phyloP scores from a whole-genome alignment of 2,797 vertebrate genomes.

The Malurus splendens region DNA sequence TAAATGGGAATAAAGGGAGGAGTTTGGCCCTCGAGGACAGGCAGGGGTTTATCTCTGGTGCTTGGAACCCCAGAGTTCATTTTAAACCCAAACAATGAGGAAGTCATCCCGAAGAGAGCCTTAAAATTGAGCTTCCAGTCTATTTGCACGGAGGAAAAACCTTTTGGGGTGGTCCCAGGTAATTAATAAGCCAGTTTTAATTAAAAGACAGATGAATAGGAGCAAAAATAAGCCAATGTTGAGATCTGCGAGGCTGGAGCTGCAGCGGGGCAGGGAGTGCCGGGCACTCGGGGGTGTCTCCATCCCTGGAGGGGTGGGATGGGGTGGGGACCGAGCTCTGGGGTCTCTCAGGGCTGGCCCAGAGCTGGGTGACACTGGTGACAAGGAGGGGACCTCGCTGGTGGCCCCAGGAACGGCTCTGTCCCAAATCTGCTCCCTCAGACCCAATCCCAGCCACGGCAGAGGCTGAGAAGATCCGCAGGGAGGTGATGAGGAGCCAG shows the following conservation, averaged over 20 bases:
- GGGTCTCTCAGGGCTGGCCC: not conserved
- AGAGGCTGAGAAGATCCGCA: not conserved
- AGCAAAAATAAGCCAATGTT: not conserved
- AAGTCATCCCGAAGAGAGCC: not conserved
- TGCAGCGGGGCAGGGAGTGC: not conserved
- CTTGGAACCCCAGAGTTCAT: not conserved
- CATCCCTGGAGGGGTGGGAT: not conserved
- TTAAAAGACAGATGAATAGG: not conserved
- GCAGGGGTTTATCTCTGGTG: not conserved
- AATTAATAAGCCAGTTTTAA: constrained; percentile 19
- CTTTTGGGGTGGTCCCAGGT: not conserved
- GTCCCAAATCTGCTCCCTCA: not conserved
- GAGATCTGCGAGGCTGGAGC: not conserved
- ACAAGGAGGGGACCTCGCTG: not conserved
- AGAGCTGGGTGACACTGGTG: accelerated
- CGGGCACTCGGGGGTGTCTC: not conserved
- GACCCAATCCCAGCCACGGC: not conserved
- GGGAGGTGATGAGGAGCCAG: not conserved
- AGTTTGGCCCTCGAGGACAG: not conserved
- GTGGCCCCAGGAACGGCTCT: not conserved
- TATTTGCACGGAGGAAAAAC: not conserved
- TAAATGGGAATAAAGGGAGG: not conserved
- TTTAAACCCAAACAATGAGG: not conserved
- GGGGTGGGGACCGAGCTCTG: not conserved
- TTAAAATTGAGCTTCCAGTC: not conserved